These are phyloP conservation scores for Macroramphosus scolopax DNA, from an alignment of 2,797 vertebrate species.

Conservation along the genomic window DNA sequence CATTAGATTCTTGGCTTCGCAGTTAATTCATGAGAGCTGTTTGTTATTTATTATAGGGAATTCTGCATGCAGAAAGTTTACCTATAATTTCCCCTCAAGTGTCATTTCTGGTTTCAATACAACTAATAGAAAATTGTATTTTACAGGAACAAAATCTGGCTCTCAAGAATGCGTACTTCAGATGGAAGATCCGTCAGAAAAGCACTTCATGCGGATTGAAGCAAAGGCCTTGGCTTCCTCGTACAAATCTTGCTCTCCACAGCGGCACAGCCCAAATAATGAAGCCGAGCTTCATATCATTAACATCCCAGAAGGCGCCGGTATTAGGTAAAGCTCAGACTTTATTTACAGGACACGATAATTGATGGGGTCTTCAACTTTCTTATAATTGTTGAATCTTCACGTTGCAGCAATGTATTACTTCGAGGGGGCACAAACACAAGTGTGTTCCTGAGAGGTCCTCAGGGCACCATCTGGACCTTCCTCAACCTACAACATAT, in stretches of 20 bases:
- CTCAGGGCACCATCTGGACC: slow-evolving; percentile 70
- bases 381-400: slow-evolving; percentile 3
- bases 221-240: fast-evolving
- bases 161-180: slow-evolving; percentile 45
- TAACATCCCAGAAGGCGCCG: slow-evolving; percentile 69
- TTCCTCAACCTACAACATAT: slow-evolving; percentile 15
- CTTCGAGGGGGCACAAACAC: slow-evolving; percentile 34
- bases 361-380: too few relatives aligned
- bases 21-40: neutral
- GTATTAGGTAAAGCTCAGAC: slow-evolving; percentile 57
- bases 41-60: neutral
- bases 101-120: too few relatives aligned
- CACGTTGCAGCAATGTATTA: slow-evolving; percentile 65
- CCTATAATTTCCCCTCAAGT: neutral
- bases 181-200: slow-evolving; percentile 54
- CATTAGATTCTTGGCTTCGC: slow-evolving; percentile 2
- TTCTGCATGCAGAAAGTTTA: slow-evolving; percentile 3
- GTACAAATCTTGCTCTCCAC: slow-evolving; percentile 58
- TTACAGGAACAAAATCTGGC: slow-evolving; percentile 59
- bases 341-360: too few relatives aligned
- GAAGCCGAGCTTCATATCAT: slow-evolving; percentile 70
- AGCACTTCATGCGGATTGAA: slow-evolving; percentile 46
- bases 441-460: slow-evolving; percentile 72
- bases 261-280: neutral
- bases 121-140: neutral